Evolutionary conservation across 2,113 vertebrate species (phyloP), one percentile per base, ranked within the genome.

Genomic region (Leuciscus idus): DNA sequence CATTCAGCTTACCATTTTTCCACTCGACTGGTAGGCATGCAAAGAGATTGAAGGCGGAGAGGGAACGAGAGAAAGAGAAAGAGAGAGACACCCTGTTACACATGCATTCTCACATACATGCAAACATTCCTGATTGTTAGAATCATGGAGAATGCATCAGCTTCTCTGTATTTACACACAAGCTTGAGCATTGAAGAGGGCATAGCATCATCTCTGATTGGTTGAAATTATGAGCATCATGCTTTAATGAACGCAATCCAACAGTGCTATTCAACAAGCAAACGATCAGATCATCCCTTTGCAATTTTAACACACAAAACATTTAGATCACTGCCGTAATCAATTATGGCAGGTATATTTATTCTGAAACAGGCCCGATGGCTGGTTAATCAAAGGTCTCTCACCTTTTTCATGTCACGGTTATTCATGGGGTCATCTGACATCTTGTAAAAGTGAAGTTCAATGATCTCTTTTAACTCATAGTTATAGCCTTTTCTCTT

Each of bases 381-480:
- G 61, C 39, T 48, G 48, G 11, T 1, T 2, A 50, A 73, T 62
- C 6, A 39, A 26, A 8, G 12, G 70, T 28, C 0, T 6, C 85
- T 85, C 89, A 99, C 98, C 97, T 99, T 99, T 92, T 98, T 98
- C 92, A 99, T 92, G 87, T 99, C 98, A 87, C 97, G 96, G 94
- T 98, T 98, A 94, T 98, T 98, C 93, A 95, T 98, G 21, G 97
- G 98, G 91, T 99, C 98, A 0, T 99, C 98, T 0, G 97, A 97
- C 97, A 99, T 96, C 94, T 99, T 99, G 92, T 99, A 97, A 13
- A 91, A 94, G 43, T 98, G 95, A 82, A 99, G 95, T 85, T 99
- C 98, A 9, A 99, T 97, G 68, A 98, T 97, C 92, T 99, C 98
- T 91, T 98, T 99, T 87, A 99, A 95, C 93, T 99, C 98, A 0